A percentile compares a stretch with the other conserved stretches of the same genome.
Evolutionary conservation across 1,140 invertebrate species (phyloP).

Genomic region (Contarinia nasturtii): DNA sequence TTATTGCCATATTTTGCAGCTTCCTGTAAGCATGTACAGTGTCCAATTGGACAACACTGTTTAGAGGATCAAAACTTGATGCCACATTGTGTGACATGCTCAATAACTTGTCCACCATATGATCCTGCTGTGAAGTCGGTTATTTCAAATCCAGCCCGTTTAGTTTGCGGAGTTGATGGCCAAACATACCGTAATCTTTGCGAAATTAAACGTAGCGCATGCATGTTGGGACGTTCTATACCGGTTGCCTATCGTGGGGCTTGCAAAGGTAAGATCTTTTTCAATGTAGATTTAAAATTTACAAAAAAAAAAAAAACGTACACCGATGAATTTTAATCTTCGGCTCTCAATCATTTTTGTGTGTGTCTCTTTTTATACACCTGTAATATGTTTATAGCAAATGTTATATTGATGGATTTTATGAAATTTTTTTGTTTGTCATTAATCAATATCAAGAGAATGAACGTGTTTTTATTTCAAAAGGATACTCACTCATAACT

Average conservation of each 20-base stretch:
- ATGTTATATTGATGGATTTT: too few relatives aligned
- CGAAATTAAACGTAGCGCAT: constrained; percentile 65
- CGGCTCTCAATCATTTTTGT: too few relatives aligned
- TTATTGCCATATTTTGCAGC: constrained; percentile 27
- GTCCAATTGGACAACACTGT: constrained; percentile 62
- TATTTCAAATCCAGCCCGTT: constrained; percentile 25
- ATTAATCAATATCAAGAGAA: too few relatives aligned
- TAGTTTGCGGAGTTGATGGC: constrained; percentile 72
- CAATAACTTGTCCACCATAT: constrained; percentile 39
- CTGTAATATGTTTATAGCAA: too few relatives aligned
- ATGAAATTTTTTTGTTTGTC: too few relatives aligned
- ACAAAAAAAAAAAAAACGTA: too few relatives aligned
- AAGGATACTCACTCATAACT: too few relatives aligned
- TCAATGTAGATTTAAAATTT: neutral
- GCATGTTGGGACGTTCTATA: constrained; percentile 58
- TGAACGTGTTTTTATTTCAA: too few relatives aligned
- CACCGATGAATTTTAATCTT: too few relatives aligned
- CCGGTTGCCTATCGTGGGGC: constrained; percentile 69
- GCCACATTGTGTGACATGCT: constrained; percentile 64
- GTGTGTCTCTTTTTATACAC: too few relatives aligned
- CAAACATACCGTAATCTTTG: constrained; percentile 72
- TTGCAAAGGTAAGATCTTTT: constrained; percentile 47
- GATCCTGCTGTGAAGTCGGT: constrained; percentile 21
- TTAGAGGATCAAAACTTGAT: constrained; percentile 68
- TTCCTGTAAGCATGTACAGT: constrained; percentile 58